Evolutionary conservation across 2,888 invertebrate species (phyloP).

Genomic region (Caenorhabditis sp.): DNA sequence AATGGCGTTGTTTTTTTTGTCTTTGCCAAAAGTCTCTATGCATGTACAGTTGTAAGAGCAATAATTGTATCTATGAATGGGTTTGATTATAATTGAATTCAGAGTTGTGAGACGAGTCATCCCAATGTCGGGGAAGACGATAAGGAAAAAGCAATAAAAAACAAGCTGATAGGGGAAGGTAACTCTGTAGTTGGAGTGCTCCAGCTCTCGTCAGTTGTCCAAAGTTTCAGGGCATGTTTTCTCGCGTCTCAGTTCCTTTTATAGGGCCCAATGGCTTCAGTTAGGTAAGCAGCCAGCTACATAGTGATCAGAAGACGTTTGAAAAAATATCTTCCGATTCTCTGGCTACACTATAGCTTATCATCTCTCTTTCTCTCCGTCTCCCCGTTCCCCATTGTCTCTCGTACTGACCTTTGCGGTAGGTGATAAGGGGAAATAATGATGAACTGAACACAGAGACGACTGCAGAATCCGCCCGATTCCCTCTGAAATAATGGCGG

Average conservation of each 20-base stretch:
- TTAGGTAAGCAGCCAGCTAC: not conserved
- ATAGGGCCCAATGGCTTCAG: not conserved
- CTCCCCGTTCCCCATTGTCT: slow-evolving; percentile 11
- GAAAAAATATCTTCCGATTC: slow-evolving; percentile 24
- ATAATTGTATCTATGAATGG: slow-evolving; percentile 51
- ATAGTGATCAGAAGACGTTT: not conserved
- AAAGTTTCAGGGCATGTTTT: not conserved
- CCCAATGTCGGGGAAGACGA: not conserved
- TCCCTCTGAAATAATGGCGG: slow-evolving; percentile 45
- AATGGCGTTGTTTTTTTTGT: slow-evolving; percentile 16
- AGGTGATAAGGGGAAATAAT: slow-evolving; percentile 38
- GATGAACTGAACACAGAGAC: slow-evolving; percentile 43
- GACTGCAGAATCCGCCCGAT: not conserved
- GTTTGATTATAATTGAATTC: slow-evolving; percentile 1
- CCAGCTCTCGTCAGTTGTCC: not conserved
- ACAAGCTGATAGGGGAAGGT: slow-evolving; percentile 13
- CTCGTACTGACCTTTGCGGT: slow-evolving; percentile 37
- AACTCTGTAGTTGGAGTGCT: slow-evolving; percentile 9
- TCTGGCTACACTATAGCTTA: slow-evolving; percentile 40
- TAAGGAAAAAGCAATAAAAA: slow-evolving; percentile 44
- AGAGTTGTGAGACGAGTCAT: not conserved
- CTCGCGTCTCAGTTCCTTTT: not conserved
- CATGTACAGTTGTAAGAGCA: slow-evolving; percentile 44
- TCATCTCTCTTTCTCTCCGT: slow-evolving; percentile 22
- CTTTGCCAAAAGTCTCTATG: slow-evolving; percentile 11